A percentile compares a stretch with the other conserved stretches of the same genome.
phyloP scores from a whole-genome alignment of 2,797 vertebrate genomes.

The Etheostoma perlongum region DNA sequence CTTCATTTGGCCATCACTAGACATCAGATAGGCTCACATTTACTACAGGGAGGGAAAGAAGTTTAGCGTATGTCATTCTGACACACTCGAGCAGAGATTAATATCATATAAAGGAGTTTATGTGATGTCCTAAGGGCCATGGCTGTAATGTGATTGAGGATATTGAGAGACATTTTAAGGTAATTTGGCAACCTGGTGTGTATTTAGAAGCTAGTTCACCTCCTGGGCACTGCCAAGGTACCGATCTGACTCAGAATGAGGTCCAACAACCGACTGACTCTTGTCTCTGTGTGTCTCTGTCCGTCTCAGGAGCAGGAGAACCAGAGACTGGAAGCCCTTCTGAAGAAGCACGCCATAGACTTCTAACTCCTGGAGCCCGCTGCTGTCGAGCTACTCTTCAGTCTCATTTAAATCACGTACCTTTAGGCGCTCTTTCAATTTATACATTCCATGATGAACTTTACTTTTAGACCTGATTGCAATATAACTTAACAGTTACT shows the following conservation, averaged over 20 bases:
- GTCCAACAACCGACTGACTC: background rate
- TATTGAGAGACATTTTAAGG: background rate
- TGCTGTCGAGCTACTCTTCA: background rate
- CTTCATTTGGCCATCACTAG: too few relatives aligned
- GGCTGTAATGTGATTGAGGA: background rate
- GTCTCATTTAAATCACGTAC: background rate
- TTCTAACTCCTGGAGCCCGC: conserved; percentile 40
- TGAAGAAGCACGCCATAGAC: conserved; percentile 85
- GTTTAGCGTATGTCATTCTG: background rate
- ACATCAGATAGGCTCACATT: background rate
- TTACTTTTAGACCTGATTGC: conserved; percentile 10
- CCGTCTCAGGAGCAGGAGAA: conserved; percentile 90
- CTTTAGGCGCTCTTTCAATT: background rate
- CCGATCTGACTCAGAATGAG: background rate
- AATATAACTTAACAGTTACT: background rate
- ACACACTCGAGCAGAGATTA: background rate
- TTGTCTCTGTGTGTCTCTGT: conserved; percentile 18
- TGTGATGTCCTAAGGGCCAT: background rate
- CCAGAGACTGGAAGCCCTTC: conserved; percentile 84
- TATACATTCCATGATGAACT: background rate
- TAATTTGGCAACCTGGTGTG: background rate
- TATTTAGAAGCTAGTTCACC: background rate
- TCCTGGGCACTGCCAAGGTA: too few relatives aligned
- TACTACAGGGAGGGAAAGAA: too few relatives aligned
- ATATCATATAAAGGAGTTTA: background rate